A percentile compares a stretch with the other conserved stretches of the same genome.
phyloP scores from a whole-genome alignment of 2,797 vertebrate genomes.

The Otolemur crassicaudatus region DNA sequence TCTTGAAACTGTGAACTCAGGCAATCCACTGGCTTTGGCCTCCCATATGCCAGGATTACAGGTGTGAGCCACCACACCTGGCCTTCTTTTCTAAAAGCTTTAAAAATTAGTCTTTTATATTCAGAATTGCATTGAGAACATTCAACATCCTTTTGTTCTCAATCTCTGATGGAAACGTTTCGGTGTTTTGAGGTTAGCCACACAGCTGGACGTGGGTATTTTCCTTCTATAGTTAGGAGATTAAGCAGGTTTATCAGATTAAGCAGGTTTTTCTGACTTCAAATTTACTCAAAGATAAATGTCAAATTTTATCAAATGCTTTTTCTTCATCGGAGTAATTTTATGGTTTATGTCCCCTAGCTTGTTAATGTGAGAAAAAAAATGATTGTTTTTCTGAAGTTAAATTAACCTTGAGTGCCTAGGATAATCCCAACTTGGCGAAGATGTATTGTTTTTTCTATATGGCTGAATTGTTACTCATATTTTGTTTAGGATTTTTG shows the following conservation, averaged over 20 bases:
- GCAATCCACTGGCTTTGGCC: too few species aligned
- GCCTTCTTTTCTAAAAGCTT: not conserved
- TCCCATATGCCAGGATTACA: too few species aligned
- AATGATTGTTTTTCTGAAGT: not conserved
- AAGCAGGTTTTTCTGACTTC: not conserved
- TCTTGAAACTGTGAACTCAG: too few species aligned
- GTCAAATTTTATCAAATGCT: not conserved
- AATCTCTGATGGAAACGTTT: not conserved
- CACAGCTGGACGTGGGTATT: not conserved
- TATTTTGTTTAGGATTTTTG: not conserved
- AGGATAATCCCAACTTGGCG: not conserved
- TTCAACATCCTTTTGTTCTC: not conserved
- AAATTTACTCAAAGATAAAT: not conserved
- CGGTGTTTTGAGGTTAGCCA: not conserved
- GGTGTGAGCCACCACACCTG: too few species aligned
- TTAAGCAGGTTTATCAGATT: not conserved
- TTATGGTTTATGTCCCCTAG: not conserved
- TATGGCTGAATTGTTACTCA: not conserved
- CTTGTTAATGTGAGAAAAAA: not conserved
- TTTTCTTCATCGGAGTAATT: not conserved
- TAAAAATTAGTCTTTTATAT: not conserved
- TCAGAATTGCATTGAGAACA: not conserved
- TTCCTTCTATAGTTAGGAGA: not conserved
- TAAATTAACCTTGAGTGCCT: not conserved
- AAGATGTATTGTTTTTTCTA: not conserved